A percentile compares a stretch with the other conserved stretches of the same genome.
phyloP scores from a whole-genome alignment of 1,140 invertebrate genomes.

The Paracyclopina nana region DNA sequence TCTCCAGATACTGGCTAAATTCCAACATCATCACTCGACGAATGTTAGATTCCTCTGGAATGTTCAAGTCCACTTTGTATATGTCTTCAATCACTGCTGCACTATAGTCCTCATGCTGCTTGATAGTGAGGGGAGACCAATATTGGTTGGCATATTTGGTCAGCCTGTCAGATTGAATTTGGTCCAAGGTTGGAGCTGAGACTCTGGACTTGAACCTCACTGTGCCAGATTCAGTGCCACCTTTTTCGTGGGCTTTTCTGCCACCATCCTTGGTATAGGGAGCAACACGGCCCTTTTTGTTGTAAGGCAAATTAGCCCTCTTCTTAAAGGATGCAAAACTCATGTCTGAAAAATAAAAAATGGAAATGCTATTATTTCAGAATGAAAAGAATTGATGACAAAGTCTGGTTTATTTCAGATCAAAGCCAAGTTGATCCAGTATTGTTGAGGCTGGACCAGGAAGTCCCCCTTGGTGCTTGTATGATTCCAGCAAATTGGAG shows the following conservation, averaged over 20 bases:
- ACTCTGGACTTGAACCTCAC: background rate
- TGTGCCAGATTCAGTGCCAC: background rate
- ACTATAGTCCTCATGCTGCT: slow-evolving; percentile 46
- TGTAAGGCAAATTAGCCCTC: background rate
- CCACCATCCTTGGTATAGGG: slow-evolving; percentile 6
- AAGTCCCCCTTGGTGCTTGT: background rate
- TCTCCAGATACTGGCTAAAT: slow-evolving; percentile 91
- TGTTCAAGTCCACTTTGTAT: slow-evolving; percentile 49
- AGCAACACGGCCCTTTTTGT: slow-evolving; percentile 1
- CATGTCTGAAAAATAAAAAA: background rate
- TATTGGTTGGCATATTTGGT: slow-evolving; percentile 45
- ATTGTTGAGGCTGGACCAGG: background rate
- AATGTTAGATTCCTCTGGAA: slow-evolving; percentile 43
- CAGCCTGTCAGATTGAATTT: slow-evolving; percentile 36
- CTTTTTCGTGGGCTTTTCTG: background rate
- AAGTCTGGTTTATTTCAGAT: no score
- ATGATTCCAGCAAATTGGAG: slow-evolving; percentile 1
- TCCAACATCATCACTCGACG: slow-evolving; percentile 83
- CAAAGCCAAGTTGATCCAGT: no score
- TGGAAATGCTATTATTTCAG: no score
- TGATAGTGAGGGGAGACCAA: slow-evolving; percentile 57
- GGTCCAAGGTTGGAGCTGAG: slow-evolving; percentile 3
- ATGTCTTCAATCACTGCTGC: slow-evolving; percentile 53
- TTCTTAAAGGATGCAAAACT: background rate
- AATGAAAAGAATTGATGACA: no score